Evolutionary conservation across 2,113 vertebrate genomes (phyloP).

Genomic region (Hyperoodon ampullatus): DNA sequence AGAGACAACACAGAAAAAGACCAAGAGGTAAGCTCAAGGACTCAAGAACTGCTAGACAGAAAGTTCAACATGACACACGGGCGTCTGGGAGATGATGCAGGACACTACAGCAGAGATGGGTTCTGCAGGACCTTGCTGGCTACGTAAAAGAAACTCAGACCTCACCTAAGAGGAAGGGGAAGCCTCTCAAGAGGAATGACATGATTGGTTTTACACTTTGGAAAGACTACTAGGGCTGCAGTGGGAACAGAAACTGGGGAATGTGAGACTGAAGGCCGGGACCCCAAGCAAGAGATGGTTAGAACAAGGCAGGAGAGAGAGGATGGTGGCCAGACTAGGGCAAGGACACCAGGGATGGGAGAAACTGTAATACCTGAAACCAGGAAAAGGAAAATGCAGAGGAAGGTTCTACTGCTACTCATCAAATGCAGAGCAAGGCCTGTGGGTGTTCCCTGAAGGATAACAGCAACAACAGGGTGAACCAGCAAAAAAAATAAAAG

Average conservation of each 20-base stretch:
- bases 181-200: background rate
- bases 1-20: background rate
- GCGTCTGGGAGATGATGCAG: background rate
- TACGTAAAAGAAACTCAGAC: background rate
- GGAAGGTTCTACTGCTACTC: background rate
- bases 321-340: background rate
- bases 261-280: background rate
- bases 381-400: background rate
- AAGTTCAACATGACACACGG: background rate
- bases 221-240: background rate
- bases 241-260: background rate
- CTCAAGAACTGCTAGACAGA: background rate
- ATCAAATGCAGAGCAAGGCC: background rate
- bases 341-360: background rate
- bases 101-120: background rate
- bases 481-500: background rate
- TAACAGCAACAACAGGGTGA: rapidly evolving
- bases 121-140: rapidly evolving
- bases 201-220: background rate
- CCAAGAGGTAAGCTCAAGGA: background rate
- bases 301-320: background rate
- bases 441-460: background rate
- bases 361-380: background rate
- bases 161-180: background rate
- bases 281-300: background rate